These are phyloP conservation scores for Chymomyza procnemis DNA, from an alignment of 2,888 invertebrate genomes.

Conservation along the genomic window DNA sequence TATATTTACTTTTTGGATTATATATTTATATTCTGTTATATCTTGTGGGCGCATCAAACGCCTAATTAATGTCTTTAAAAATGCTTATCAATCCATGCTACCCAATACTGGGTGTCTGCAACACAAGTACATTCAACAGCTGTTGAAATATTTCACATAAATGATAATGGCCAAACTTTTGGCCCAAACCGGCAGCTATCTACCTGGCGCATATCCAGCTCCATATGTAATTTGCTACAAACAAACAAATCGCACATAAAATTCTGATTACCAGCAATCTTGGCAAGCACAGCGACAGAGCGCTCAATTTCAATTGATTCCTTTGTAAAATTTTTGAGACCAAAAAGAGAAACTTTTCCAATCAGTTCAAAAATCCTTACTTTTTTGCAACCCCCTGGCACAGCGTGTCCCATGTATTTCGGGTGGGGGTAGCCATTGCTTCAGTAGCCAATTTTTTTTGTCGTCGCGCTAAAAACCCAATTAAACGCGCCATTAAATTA, in stretches of 20 bases:
- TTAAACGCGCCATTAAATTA: constrained; percentile 72
- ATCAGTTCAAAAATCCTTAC: constrained; percentile 63
- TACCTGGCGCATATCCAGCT: background rate
- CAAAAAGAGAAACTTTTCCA: constrained; percentile 61
- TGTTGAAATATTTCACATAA: constrained; percentile 38
- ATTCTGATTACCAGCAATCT: constrained; percentile 65
- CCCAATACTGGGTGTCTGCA: no score
- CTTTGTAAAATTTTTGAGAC: constrained; percentile 35
- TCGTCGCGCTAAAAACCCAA: constrained; percentile 65
- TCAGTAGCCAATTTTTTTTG: background rate
- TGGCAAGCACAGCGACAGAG: constrained; percentile 8
- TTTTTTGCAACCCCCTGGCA: constrained; percentile 7
- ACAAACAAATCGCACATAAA: constrained; percentile 68
- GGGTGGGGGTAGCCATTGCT: constrained; percentile 4
- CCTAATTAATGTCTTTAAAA: background rate
- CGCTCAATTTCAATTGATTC: constrained; percentile 67
- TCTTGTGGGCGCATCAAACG: background rate
- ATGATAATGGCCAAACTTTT: constrained; percentile 67
- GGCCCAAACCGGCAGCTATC: constrained; percentile 10
- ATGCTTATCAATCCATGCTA: background rate
- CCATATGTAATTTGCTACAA: constrained; percentile 20
- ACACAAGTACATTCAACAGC: constrained; percentile 32
- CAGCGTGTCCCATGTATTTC: background rate
- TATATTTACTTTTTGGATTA: background rate
- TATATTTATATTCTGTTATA: background rate